Evolutionary conservation across 1,140 invertebrate species (phyloP), one percentile per base, ranked within the genome.

Genomic region (Macrocentrus cingulum): DNA sequence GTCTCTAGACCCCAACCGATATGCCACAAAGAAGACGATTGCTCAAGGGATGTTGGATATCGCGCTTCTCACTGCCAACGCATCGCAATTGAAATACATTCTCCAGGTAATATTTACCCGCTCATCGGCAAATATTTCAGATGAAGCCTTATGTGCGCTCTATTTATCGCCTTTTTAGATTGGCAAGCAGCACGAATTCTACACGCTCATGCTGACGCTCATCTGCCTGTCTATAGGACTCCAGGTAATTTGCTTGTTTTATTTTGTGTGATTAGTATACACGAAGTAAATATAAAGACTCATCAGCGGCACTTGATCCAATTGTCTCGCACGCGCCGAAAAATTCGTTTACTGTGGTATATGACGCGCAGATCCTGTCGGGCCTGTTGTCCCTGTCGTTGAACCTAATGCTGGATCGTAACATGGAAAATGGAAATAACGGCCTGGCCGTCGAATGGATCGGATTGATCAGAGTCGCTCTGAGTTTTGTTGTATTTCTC

Each of bases 71-170:
- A 90, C 90, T 0, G 88, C 89, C 1, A 91, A 94, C 72, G 91
- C 91, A n/a, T 91, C 90, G 0, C 92, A 95, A 68, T 77, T 95
- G 6, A 94, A 94, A 75, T 93, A 93, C 66, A 87, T 94, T 11
- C 82, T 95, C 0, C 88, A 91, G 65, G 69, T 71, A 65, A 51
- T 23, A n/a, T n/a, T n/a, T n/a, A n/a, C n/a, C n/a, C n/a, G n/a
- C n/a, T n/a, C n/a, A n/a, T n/a, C n/a, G n/a, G n/a, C n/a, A n/a
- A n/a, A n/a, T n/a, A n/a, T n/a, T n/a, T n/a, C n/a, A n/a, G n/a
- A n/a, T n/a, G n/a, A n/a, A n/a, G n/a, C n/a, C n/a, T n/a, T n/a
- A n/a, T n/a, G n/a, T n/a, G n/a, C n/a, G n/a, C n/a, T n/a, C n/a
- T n/a, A n/a, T n/a, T n/a, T 57, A 60, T 41, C 50, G 32, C 34